Evolutionary conservation across 2,797 vertebrate genomes (phyloP).

Genomic region (Chromobotia macracanthus): DNA sequence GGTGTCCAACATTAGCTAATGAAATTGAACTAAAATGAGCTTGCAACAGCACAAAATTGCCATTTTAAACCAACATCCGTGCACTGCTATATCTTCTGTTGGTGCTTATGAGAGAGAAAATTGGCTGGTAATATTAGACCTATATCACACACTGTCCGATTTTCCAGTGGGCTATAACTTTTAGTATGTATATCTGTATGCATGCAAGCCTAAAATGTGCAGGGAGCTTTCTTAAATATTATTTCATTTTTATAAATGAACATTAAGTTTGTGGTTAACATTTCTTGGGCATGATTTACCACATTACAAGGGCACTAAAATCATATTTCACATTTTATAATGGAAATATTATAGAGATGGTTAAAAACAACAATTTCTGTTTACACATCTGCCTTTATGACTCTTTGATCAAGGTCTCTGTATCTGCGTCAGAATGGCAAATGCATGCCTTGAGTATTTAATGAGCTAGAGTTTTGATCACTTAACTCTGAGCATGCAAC

Average conservation of each 20-base stretch:
- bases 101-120: not conserved
- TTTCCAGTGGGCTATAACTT: too few species aligned
- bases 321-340: too few species aligned
- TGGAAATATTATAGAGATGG: too few species aligned
- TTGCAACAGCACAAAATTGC: slow-evolving; percentile 26
- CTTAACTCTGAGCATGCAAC: slow-evolving; percentile 1
- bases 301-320: too few species aligned
- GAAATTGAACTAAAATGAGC: slow-evolving; percentile 32
- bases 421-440: slow-evolving; percentile 40
- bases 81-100: slow-evolving; percentile 11
- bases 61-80: slow-evolving; percentile 23
- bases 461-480: not conserved
- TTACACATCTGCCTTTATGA: slow-evolving; percentile 41
- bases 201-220: too few species aligned
- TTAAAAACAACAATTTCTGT: not conserved
- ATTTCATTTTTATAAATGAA: too few species aligned
- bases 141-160: not conserved
- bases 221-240: too few species aligned
- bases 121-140: not conserved
- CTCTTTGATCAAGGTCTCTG: slow-evolving; percentile 51
- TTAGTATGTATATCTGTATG: too few species aligned
- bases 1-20: slow-evolving; percentile 35
- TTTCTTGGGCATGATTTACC: too few species aligned
- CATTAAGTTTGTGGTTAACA: too few species aligned
- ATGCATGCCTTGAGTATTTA: slow-evolving; percentile 22